Conservation (phyloP, 2,888 invertebrate genomes). For the Notodonta dromedarius region DNA sequence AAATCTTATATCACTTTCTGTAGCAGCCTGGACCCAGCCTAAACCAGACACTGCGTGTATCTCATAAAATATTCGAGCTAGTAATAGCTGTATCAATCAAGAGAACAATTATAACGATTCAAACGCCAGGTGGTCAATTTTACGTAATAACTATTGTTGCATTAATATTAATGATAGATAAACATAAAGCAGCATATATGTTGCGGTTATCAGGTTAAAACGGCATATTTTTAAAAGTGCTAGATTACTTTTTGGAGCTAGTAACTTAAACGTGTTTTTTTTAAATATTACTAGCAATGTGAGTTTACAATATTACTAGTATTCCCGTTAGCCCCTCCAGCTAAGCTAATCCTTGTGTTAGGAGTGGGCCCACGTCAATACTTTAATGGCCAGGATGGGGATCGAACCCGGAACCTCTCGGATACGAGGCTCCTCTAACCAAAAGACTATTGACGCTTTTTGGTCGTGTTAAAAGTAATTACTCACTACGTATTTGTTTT, state of each 20-base stretch:
- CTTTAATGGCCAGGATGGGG: too few species aligned
- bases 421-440: too few species aligned
- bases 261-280: too few species aligned
- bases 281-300: too few species aligned
- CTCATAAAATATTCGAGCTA: slow-evolving; percentile 41
- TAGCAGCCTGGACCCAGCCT: slow-evolving; percentile 11
- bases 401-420: too few species aligned
- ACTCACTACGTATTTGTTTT: background rate
- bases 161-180: slow-evolving; percentile 54
- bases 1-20: slow-evolving; percentile 12
- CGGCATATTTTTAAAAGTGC: background rate
- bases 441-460: too few species aligned
- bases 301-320: too few species aligned
- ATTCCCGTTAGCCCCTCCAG: too few species aligned
- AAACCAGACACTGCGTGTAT: slow-evolving; percentile 27
- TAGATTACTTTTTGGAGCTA: background rate
- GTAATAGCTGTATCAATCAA: slow-evolving; percentile 64
- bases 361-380: too few species aligned
- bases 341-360: too few species aligned
- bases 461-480: background rate
- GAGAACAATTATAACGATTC: slow-evolving; percentile 60
- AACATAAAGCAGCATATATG: slow-evolving; percentile 22
- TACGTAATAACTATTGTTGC: slow-evolving; percentile 61
- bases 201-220: background rate
- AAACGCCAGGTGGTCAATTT: slow-evolving; percentile 66